Base-by-base conservation (phyloP, 2,113 vertebrate genomes). In the Synchiropus splendidus region DNA sequence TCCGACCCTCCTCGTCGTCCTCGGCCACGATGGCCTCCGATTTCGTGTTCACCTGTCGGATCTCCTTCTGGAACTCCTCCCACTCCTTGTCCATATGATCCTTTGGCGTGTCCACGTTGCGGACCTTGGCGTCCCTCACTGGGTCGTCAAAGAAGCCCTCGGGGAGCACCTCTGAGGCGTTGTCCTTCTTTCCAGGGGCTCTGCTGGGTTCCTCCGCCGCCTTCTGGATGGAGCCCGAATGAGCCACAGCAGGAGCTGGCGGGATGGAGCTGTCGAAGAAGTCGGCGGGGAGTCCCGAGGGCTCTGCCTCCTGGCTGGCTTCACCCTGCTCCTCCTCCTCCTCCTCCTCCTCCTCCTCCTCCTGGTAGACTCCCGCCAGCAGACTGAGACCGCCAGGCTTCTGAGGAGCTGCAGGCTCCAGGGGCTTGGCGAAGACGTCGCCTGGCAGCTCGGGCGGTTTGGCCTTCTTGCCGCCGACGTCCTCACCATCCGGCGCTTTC, bases 121-220 rank as follows among this genome's bases (percentile, higher is more conserved):
- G 89, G 13, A 97, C 93, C 60, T 86, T 92, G 39, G 93, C 93
- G 39, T 99, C 95, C 36, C 86, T 81, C 37, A 96, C 91, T 1
- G 95, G 95, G 55, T 98, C 95, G 55, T 99, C 94, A 60, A 99
- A 99, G 72, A 99, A 99, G 5, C 95, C 95, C 78, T 99, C 93
- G 0, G 95, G 95, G 12, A 99, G 73, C 1, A 90, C 85, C 62
- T 99, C 95, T 2, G 90, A 87, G 1, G 85, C 89, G 59, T 89
- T 92, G 10, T 92, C 91, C 57, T 85, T 91, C 56, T 58, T 91
- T 48, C 91, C 89, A 0, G 77, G 17, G 34, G 41, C 31, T 44
- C 89, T 91, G 47, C 88, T 89, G 3, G 85, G 81, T 16, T 71
- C 48, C 14, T 94, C 89, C 41, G 92, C 79, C 74, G 92, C 79